Conservation (phyloP, 1,140 invertebrate species). For the Aethina tumida region DNA sequence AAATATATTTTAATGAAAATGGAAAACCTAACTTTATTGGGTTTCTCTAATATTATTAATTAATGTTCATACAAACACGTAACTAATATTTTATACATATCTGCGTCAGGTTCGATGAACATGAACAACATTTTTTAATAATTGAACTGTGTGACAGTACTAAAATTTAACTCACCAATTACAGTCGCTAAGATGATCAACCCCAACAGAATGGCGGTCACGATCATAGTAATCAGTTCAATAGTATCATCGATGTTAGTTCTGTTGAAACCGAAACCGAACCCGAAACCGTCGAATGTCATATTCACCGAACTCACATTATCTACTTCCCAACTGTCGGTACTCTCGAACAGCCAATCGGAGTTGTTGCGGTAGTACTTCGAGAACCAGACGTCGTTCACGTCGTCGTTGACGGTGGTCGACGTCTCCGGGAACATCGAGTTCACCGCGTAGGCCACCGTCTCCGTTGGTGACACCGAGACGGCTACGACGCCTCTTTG, state of each 20-base stretch:
- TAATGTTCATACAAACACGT: too few species aligned
- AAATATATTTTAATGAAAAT: too few species aligned
- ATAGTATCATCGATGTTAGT: conserved; percentile 13
- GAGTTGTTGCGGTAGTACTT: conserved; percentile 20
- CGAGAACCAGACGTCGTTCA: conserved; percentile 23
- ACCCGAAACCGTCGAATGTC: conserved; percentile 5
- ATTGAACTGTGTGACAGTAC: too few species aligned
- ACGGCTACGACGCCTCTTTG: conserved; percentile 6
- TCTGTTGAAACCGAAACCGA: conserved; percentile 8
- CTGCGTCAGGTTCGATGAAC: too few species aligned
- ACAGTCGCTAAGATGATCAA: conserved; percentile 48
- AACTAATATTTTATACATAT: too few species aligned
- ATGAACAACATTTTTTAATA: too few species aligned
- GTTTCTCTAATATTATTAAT: too few species aligned
- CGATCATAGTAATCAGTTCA: conserved; percentile 36
- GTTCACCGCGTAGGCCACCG: too few species aligned
- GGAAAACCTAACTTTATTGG: too few species aligned
- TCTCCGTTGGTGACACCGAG: conserved; percentile 2
- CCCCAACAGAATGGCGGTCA: conserved; percentile 43
- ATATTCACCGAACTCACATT: conserved; percentile 10
- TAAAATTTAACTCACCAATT: conserved; percentile 48
- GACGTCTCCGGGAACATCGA: conserved; percentile 1
- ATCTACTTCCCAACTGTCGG: conserved; percentile 13
- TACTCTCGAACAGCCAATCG: conserved; percentile 16
- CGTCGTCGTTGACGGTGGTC: conserved; percentile 9